Evolutionary conservation across 2,797 vertebrate genomes (phyloP).

Genomic region (Tympanoctomys barrerae): DNA sequence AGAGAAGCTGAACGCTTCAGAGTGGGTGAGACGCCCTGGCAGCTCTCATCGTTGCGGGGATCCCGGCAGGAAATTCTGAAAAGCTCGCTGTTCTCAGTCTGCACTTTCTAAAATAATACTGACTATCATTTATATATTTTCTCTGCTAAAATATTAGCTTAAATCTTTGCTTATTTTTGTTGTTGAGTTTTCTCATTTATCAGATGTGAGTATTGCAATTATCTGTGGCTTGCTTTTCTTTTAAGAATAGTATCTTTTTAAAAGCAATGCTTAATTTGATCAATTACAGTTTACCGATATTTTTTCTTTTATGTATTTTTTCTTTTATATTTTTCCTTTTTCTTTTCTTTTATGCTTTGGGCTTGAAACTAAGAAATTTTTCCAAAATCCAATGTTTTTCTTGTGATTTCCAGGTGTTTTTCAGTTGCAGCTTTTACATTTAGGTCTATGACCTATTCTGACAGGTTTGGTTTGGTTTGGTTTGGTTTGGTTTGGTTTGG

Average conservation of each 20-base stretch:
- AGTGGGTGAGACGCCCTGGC: too few species aligned
- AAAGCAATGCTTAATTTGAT: not conserved
- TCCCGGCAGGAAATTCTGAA: too few species aligned
- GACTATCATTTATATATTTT: not conserved
- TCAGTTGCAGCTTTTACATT: not conserved
- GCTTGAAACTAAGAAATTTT: not conserved
- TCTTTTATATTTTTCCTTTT: too few species aligned
- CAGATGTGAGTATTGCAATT: not conserved
- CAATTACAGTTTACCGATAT: not conserved
- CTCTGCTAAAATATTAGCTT: not conserved
- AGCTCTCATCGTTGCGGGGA: too few species aligned
- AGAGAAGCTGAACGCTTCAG: too few species aligned
- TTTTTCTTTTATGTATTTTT: not conserved
- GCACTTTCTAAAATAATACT: not conserved
- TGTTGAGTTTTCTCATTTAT: not conserved
- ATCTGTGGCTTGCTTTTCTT: not conserved
- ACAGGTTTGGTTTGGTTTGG: not conserved
- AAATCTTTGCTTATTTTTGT: not conserved
- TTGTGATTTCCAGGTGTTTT: not conserved
- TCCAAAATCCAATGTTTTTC: not conserved
- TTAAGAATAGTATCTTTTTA: not conserved
- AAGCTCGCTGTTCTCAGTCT: too few species aligned
- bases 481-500: not conserved
- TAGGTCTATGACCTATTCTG: not conserved
- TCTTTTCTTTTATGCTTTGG: not conserved